Base-by-base conservation (phyloP, 1,140 invertebrate genomes). In the Chironomus tepperi region DNA sequence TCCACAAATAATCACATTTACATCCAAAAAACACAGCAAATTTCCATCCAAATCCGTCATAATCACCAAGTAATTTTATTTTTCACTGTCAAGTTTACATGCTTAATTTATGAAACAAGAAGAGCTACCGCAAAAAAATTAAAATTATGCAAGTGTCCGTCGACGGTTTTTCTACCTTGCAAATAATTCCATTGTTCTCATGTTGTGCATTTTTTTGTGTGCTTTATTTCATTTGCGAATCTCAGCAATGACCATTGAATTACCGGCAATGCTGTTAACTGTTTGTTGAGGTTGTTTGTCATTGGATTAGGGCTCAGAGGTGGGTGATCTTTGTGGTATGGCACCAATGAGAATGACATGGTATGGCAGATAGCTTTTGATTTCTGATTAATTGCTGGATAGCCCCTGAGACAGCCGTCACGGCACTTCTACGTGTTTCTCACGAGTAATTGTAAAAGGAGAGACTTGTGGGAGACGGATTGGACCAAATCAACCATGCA, bases 111-210 rank as follows among this genome's bases (percentile, higher is more conserved):
- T 57, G 47, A 57, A 57, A 10, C 5, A n/a, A 5, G 12, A 57
- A 57, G 47, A 57, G n/a, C 47, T 57, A 57, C 47, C 47, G 47
- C 47, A 57, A 57, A 57, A 47, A 47, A 47, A n/a, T 47, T 2
- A 47, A 12, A n/a, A 57, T n/a, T 57, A 57, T 57, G 47, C 47
- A 57, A n/a, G n/a, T 57, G 47, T n/a, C 47, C 47, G 47, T 57
- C 47, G 12, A 57, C 47, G n/a, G 3, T 57, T 12, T n/a, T 57
- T 12, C n/a, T 57, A n/a, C 47, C 12, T n/a, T n/a, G n/a, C 12
- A 57, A 57, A 5, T 5, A 12, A 57, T n/a, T 57, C 47, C 12
- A 57, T 57, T 57, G 47, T 57, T 57, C n/a, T 15, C 8, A 57
- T 15, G 12, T n/a, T 57, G 47, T 57, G 47, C 47, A 57, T 15